Evolutionary conservation across 1,140 invertebrate species (phyloP).

Genomic region (Temnothorax nylanderi): DNA sequence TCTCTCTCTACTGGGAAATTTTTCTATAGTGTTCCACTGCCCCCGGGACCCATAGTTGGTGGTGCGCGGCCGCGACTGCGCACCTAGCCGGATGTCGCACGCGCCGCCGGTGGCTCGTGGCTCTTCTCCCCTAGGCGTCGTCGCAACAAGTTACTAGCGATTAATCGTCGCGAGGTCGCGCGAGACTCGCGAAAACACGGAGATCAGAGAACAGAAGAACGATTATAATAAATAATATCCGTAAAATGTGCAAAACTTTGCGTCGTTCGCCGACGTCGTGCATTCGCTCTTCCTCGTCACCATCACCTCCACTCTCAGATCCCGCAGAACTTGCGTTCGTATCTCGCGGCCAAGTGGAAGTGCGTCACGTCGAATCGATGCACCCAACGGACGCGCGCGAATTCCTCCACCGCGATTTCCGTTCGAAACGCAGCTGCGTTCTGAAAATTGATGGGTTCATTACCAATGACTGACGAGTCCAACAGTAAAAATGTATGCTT

Average conservation of each 20-base stretch:
- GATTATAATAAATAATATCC: too few species aligned
- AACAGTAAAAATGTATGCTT: too few species aligned
- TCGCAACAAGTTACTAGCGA: too few species aligned
- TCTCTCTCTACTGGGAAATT: slow-evolving; percentile 79
- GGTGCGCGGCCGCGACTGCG: slow-evolving; percentile 65
- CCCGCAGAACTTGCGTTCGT: not conserved
- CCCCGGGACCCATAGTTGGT: slow-evolving; percentile 57
- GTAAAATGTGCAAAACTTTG: too few species aligned
- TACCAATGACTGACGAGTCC: too few species aligned
- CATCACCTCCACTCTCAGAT: not conserved
- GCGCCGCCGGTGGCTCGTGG: not conserved
- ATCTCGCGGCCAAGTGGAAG: not conserved
- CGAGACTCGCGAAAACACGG: too few species aligned
- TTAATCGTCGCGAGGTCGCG: too few species aligned
- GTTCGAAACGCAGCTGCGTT: not conserved
- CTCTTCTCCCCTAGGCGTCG: not conserved
- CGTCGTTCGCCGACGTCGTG: too few species aligned
- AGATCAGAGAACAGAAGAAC: too few species aligned
- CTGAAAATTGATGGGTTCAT: not conserved
- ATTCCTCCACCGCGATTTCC: not conserved
- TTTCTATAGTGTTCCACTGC: slow-evolving; percentile 69
- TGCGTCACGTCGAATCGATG: not conserved
- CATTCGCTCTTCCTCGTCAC: too few species aligned
- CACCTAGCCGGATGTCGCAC: slow-evolving; percentile 65
- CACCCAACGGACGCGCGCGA: not conserved